Evolutionary conservation across 2,888 invertebrate genomes (phyloP), one percentile per base, ranked within the genome.

Genomic region (Pollenia griseotomentosa): DNA sequence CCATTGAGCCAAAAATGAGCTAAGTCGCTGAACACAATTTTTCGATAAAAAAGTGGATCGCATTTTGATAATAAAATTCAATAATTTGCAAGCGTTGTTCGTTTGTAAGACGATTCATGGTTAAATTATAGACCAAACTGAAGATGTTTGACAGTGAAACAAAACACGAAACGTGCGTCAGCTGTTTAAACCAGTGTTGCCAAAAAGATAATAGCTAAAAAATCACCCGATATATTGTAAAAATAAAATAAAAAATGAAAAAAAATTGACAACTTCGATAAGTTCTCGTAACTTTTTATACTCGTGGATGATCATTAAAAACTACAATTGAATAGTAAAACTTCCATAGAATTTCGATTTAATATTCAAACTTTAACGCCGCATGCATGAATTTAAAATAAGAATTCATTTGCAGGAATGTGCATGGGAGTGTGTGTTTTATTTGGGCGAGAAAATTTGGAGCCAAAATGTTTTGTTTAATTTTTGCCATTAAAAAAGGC

Each of bases 391-490:
- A 48, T 55, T 70, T 8, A 33, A 48, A 16, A 61, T 14, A 23
- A 4, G 10, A 55, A 14, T 9, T n/a, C 5, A 1, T 51, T 14
- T 14, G 44, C 57, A 16, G 33, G 46, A 48, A 48, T 40, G 55
- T 40, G n/a, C 14, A 44, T 23, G 44, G 7, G 33, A 42, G 16
- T 55, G 2, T 57, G 55, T 3, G 12, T 51, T 48, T 40, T n/a
- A 1, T 16, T 19, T 57, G 46, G 7, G n/a, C n/a, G 6, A 57
- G 14, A 40, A 70, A 44, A 42, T 61, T 79, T 70, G 70, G 61
- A 71, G 80, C 80, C 80, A 71, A 80, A 71, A 61, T 44, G 16
- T 33, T 33, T 53, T n/a, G 12, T 68, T 44, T 46, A 82, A 70
- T 59, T 14, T 16, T 51, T 42, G 48, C 11, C 19, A 59, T 59